A percentile compares a stretch with the other conserved stretches of the same genome.
phyloP scores from a whole-genome alignment of 2,888 invertebrate genomes.

The Ametastegia equiseti region DNA sequence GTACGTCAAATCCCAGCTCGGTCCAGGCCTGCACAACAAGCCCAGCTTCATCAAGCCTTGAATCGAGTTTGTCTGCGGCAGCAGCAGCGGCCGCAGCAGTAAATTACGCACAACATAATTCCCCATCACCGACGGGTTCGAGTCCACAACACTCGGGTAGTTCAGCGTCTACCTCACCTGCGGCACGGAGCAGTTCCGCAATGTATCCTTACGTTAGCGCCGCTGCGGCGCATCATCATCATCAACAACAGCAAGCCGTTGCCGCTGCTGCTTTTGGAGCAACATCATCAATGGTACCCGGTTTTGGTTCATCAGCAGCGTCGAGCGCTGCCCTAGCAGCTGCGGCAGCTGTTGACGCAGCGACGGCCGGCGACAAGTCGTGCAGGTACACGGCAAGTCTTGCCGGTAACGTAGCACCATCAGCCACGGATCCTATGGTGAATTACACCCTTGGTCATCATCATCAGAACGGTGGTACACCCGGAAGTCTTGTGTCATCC shows the following conservation, averaged over 20 bases:
- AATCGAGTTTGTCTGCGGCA: conserved; percentile 81
- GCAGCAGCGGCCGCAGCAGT: conserved; percentile 84
- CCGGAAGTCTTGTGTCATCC: conserved; percentile 71
- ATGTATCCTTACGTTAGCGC: conserved; percentile 96
- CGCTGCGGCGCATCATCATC: conserved; percentile 82
- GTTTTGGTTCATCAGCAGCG: conserved; percentile 78
- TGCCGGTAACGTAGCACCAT: conserved; percentile 79
- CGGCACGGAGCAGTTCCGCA: conserved; percentile 81
- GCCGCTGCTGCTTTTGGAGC: conserved; percentile 83
- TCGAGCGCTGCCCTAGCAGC: conserved; percentile 79
- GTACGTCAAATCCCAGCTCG: conserved; percentile 85
- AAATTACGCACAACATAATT: conserved; percentile 82
- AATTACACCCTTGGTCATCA: conserved; percentile 88
- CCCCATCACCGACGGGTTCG: conserved; percentile 83
- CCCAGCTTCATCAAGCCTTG: conserved; percentile 77
- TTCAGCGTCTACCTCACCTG: conserved; percentile 82
- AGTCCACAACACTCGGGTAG: conserved; percentile 84
- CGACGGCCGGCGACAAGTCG: conserved; percentile 86
- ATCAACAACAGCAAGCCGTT: conserved; percentile 84
- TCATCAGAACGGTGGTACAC: conserved; percentile 82
- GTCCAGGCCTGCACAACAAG: conserved; percentile 80
- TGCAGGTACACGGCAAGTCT: conserved; percentile 87
- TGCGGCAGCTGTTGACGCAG: conserved; percentile 83
- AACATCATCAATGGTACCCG: conserved; percentile 81
- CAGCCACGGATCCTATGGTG: conserved; percentile 85